Evolutionary conservation across 2,113 vertebrate genomes (phyloP).

Genomic region (Podarcis cretensis): DNA sequence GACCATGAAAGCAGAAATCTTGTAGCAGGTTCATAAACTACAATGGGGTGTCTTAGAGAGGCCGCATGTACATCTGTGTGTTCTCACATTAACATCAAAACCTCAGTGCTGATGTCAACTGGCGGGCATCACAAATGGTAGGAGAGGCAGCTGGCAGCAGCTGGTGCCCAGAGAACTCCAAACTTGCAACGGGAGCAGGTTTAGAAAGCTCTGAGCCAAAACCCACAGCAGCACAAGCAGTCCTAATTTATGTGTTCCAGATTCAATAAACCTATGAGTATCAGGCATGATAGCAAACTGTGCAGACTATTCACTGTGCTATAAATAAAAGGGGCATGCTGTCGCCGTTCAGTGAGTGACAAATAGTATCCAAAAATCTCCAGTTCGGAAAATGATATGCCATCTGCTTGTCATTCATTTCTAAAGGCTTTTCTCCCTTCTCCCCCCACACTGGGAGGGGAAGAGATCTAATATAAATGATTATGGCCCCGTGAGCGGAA

Average conservation of each 20-base stretch:
- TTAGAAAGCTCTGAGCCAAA: not conserved
- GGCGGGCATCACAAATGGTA: not conserved
- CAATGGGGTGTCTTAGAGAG: not conserved
- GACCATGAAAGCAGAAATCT: not conserved
- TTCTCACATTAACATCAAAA: not conserved
- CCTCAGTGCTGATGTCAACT: not conserved
- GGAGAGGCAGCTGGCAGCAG: not conserved
- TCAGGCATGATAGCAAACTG: not conserved
- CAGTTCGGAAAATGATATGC: constrained; percentile 43
- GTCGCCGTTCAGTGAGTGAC: not conserved
- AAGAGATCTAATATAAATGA: constrained; percentile 23
- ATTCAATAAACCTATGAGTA: constrained; percentile 2
- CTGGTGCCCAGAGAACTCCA: not conserved
- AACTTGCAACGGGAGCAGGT: not conserved
- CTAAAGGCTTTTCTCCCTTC: constrained; percentile 14
- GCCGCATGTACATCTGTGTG: not conserved
- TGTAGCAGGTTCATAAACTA: not conserved
- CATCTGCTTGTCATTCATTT: constrained; percentile 47
- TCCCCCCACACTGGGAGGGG: not conserved
- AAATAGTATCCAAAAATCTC: constrained; percentile 52
- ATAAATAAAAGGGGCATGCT: not conserved
- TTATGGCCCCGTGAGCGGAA: not conserved
- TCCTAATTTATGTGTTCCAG: not conserved
- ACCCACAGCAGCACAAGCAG: not conserved
- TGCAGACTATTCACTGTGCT: not conserved